Evolutionary conservation across 2,797 vertebrate genomes (phyloP), one percentile per base, ranked within the genome.

Genomic region (Etheostoma perlongum): DNA sequence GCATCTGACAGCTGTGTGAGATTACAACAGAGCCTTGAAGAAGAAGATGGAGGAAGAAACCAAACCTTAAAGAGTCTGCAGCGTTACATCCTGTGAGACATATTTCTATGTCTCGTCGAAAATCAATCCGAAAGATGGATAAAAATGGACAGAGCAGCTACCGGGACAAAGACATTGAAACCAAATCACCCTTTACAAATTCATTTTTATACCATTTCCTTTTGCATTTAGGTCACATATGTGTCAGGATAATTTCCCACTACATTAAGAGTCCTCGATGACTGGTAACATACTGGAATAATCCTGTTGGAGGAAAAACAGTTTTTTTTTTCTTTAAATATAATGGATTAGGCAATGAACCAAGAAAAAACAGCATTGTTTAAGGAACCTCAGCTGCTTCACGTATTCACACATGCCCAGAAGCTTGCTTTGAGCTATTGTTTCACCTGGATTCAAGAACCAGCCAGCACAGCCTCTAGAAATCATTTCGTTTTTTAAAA

Each of bases 191-290:
- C 79, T 67, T 42, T 77, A 87, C 75, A 75, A 67, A 78, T 86
- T 54, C 71, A 87, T 88, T 90, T 86, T 76, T 69, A 80, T 81
- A 71, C 69, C 53, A 71, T 86, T 74, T 83, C 36, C 66, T 72
- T 80, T 74, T 82, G 55, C 78, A 87, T 91, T 91, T 82, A 71
- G 67, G 82, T 88, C 86, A 86, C 74, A 81, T 83, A 68, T 72
- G 76, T 92, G 91, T 93, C 91, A 92, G 83, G 86, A 90, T 86
- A 72, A 94, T 94, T 91, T 90, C 74, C 77, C 79, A 81, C 77
- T 89, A 82, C 47, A 84, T 90, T 87, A 83, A 55, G 79, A 88
- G 61, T 61, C 69, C 70, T 62, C 51, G 85, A 54, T 82, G 78
- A 86, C 72, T 66, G 88, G 66, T 71, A 85, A 81, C 81, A 78